Conservation (phyloP, 1,140 invertebrate genomes). For the Meteorus sp. region DNA sequence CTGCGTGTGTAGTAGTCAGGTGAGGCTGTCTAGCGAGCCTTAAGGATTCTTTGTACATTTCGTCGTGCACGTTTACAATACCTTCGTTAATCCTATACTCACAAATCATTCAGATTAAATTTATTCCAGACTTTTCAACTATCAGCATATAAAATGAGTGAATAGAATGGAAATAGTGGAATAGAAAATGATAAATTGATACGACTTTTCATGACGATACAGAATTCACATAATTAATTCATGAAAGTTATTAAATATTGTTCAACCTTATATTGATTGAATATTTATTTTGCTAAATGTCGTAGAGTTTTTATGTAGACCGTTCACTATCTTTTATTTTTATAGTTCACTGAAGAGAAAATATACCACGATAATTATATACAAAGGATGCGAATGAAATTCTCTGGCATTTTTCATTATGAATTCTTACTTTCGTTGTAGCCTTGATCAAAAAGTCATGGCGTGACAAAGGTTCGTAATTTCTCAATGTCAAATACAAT, state of each 20-base stretch:
- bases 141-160: no score
- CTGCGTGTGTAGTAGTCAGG: conserved; percentile 34
- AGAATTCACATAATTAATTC: no score
- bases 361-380: conserved; percentile 2
- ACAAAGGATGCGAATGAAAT: background rate
- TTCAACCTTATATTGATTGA: conserved; percentile 1
- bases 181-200: no score
- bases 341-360: conserved; percentile 10
- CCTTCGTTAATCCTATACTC: background rate
- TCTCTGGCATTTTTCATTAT: conserved; percentile 18
- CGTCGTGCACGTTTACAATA: conserved; percentile 4
- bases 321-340: background rate
- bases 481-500: no score
- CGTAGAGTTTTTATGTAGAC: background rate
- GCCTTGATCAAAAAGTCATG: conserved; percentile 23
- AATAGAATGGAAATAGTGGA: no score
- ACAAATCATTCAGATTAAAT: background rate
- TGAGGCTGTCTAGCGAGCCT: conserved; percentile 28
- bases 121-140: background rate
- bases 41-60: conserved; percentile 23
- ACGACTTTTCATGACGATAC: no score
- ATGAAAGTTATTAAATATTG: no score
- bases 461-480: conserved; percentile 18
- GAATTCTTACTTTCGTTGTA: conserved; percentile 21
- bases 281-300: background rate